A percentile compares a stretch with the other conserved stretches of the same genome.
Conservation (phyloP, 2,888 invertebrate genomes). For the Tribolium freemani region DNA sequence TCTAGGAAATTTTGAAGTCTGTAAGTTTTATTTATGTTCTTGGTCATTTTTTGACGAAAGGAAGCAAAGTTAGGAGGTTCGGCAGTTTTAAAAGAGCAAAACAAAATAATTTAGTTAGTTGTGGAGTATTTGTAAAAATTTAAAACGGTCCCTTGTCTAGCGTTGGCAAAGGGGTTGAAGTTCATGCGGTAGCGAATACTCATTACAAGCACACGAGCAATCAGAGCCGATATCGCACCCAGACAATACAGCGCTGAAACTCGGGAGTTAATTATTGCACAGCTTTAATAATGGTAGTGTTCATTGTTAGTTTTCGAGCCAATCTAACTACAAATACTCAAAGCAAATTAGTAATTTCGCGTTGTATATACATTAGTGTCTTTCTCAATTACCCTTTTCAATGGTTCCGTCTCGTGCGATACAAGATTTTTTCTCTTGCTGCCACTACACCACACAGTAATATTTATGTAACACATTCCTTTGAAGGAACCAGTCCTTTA, state of each 20-base stretch:
- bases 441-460: too few species aligned
- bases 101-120: too few species aligned
- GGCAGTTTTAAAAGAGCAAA: too few species aligned
- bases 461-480: too few species aligned
- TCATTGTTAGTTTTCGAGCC: neutral
- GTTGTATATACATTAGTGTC: neutral
- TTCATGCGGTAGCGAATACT: neutral
- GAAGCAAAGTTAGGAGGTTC: too few species aligned
- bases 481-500: neutral
- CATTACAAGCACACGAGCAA: neutral
- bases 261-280: constrained; percentile 22
- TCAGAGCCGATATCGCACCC: constrained; percentile 2
- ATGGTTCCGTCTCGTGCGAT: neutral
- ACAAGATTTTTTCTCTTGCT: neutral
- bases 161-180: neutral
- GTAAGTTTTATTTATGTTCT: too few species aligned
- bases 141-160: too few species aligned
- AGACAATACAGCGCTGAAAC: constrained; percentile 10
- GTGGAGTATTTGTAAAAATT: too few species aligned
- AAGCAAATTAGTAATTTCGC: neutral
- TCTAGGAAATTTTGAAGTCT: too few species aligned
- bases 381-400: neutral
- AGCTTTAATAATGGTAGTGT: constrained; percentile 12
- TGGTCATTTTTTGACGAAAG: too few species aligned
- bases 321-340: neutral